Evolutionary conservation across 2,113 vertebrate species (phyloP).

Genomic region (Entelurus aequoreus): DNA sequence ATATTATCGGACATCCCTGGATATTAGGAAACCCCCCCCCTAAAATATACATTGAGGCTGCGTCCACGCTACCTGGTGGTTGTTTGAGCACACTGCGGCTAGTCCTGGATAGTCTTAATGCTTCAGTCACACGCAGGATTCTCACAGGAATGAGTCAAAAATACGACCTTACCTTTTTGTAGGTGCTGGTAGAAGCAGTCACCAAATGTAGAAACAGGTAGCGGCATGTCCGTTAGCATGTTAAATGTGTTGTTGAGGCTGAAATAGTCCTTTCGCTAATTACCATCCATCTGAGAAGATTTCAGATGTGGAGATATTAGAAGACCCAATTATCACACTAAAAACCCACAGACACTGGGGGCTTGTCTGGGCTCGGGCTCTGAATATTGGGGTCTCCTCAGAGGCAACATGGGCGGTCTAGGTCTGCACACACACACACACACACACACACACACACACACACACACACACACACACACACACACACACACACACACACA

Average conservation of each 20-base stretch:
- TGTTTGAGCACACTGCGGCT: too few species aligned
- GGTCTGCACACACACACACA: constrained; percentile 3
- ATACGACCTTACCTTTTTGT: too few species aligned
- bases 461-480: constrained; percentile 17
- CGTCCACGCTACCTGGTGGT: too few species aligned
- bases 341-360: constrained; percentile 22
- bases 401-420: constrained; percentile 15
- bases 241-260: background rate
- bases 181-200: too few species aligned
- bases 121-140: too few species aligned
- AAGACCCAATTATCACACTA: constrained; percentile 27
- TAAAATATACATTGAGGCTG: too few species aligned
- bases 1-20: too few species aligned
- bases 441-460: constrained; percentile 7
- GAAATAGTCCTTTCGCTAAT: constrained; percentile 30
- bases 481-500: constrained; percentile 12
- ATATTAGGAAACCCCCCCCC: too few species aligned
- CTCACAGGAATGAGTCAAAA: too few species aligned
- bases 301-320: constrained; percentile 12
- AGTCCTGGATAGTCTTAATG: too few species aligned
- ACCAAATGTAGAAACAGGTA: too few species aligned
- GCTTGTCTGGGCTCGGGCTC: constrained; percentile 48
- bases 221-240: too few species aligned
- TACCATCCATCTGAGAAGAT: constrained; percentile 39
- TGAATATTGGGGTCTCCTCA: constrained; percentile 31